Evolutionary conservation across 2,888 invertebrate species (phyloP), one percentile per base, ranked within the genome.

Genomic region (Leptothorax acervorum): DNA sequence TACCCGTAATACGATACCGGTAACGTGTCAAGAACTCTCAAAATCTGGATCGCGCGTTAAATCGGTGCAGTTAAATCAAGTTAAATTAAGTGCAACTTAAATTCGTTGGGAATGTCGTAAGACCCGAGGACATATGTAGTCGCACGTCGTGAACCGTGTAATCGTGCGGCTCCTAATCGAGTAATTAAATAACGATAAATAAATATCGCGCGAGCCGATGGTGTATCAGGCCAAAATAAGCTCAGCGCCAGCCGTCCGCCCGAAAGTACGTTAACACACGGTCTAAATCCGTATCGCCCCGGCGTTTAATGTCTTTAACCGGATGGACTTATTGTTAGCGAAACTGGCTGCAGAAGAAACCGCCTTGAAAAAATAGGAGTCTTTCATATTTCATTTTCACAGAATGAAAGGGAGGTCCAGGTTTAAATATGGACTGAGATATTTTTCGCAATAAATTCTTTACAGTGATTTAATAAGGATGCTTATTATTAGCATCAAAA

Each of bases 231-330:
- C 93, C 93, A 94, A 94, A 92, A 92, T 93, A 93, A 93, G 92
- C 89, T 89, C 86, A 87, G 92, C 90, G 89, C 92, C 92, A 91
- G 89, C 91, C 23, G 87, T 82, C 76, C 23, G 23, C 23, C 71
- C 71, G 79, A 89, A 90, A 91, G 93, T 93, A 93, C 93, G 93
- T 94, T 94, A 94, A 94, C 93, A 92, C 93, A 92, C 90, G 90
- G 88, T 94, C 94, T 94, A 94, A 94, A 93, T 93, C 90, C 89
- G 92, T 92, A 91, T 85, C 74, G 85, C 91, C 85, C 65, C 57
- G 70, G 42, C 83, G 71, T 60, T 60, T 73, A 73, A 73, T 68
- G 84, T 68, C 85, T 85, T 86, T 75, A 81, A 78, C 78, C 28
- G 63, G 45, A 68, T 55, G 75, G 55, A 66, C 23, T 79, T 57